A percentile compares a stretch with the other conserved stretches of the same genome.
These are phyloP conservation scores for Crocodylus rhombifer DNA, from an alignment of 2,797 vertebrate species.

Conservation along the genomic window DNA sequence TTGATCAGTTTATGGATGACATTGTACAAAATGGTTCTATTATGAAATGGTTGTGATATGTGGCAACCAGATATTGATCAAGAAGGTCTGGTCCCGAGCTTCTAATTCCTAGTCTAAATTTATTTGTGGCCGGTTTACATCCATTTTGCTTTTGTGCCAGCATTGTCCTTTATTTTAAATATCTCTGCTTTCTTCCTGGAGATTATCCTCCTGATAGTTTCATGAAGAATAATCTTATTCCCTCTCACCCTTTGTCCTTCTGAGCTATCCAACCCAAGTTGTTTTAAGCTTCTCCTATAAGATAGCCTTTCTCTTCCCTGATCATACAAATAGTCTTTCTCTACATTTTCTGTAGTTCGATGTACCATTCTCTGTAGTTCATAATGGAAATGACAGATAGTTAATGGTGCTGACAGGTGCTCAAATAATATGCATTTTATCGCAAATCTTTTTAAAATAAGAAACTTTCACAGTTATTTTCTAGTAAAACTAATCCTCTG, in stretches of 20 bases:
- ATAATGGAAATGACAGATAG: background rate
- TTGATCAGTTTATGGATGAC: background rate
- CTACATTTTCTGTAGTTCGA: background rate
- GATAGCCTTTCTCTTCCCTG: background rate
- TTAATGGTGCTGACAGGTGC: background rate
- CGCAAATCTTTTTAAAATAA: slow-evolving; percentile 19
- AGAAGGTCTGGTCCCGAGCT: background rate
- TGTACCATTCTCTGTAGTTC: background rate
- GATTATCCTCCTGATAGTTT: background rate
- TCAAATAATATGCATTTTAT: background rate
- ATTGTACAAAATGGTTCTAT: too few species aligned
- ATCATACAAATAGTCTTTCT: background rate
- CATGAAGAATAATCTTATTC: background rate
- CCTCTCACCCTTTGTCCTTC: background rate
- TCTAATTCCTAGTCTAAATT: background rate
- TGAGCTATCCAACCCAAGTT: background rate
- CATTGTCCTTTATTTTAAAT: background rate
- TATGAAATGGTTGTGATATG: too few species aligned
- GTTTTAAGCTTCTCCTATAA: background rate
- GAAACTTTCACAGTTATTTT: slow-evolving; percentile 13
- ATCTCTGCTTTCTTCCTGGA: background rate
- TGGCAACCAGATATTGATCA: background rate
- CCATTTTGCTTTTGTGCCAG: background rate
- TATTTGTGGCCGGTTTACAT: background rate
- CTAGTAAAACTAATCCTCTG: background rate